Evolutionary conservation across 2,113 vertebrate genomes (phyloP).

Genomic region (Cyanoliseus patagonus): DNA sequence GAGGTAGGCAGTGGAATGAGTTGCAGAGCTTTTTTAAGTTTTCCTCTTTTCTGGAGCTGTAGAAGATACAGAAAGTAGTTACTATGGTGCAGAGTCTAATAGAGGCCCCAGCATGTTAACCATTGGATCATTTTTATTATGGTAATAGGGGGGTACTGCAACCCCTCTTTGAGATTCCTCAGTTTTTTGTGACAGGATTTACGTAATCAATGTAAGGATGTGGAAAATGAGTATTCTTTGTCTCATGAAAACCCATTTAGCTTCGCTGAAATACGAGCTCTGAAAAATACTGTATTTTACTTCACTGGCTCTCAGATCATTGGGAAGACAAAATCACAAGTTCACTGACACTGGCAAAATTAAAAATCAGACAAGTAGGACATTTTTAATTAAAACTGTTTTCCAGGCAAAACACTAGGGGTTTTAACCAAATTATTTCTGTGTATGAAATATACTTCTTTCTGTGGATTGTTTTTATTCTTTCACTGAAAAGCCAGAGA

Average conservation of each 20-base stretch:
- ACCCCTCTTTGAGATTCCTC: neutral
- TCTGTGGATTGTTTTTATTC: neutral
- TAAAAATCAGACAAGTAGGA: neutral
- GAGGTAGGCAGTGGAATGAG: constrained; percentile 36
- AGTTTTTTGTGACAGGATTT: neutral
- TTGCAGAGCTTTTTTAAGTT: constrained; percentile 29
- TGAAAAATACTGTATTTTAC: neutral
- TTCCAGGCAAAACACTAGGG: neutral
- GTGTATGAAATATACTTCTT: neutral
- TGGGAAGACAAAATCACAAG: neutral
- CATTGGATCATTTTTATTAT: neutral
- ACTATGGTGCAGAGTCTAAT: neutral
- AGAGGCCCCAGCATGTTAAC: neutral
- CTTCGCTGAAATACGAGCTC: neutral
- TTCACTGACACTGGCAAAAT: neutral
- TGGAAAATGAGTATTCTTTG: neutral
- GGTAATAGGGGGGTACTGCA: neutral
- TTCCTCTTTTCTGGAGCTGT: constrained; percentile 66
- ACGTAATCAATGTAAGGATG: neutral
- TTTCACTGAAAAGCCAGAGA: neutral
- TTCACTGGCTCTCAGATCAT: neutral
- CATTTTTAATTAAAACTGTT: neutral
- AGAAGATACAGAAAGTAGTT: neutral
- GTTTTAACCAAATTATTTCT: neutral
- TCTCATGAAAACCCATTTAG: neutral